A percentile compares a stretch with the other conserved stretches of the same genome.
Evolutionary conservation across 2,888 invertebrate species (phyloP).

Genomic region (Blomia tropicalis): DNA sequence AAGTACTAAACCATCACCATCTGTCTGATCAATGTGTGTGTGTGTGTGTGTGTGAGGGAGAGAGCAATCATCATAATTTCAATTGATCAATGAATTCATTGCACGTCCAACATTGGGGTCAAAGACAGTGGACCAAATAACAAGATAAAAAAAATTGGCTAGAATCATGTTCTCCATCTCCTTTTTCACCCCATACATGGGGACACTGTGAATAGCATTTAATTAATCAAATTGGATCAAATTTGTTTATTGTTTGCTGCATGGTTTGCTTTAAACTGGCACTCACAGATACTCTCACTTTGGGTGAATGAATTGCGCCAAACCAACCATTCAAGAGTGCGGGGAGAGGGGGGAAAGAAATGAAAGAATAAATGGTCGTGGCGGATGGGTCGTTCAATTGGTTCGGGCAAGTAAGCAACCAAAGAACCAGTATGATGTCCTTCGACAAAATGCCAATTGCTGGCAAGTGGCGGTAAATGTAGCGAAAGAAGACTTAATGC

Average conservation of each 20-base stretch:
- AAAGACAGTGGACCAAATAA: background rate
- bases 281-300: background rate
- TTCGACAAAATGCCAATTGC: too few species aligned
- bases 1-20: background rate
- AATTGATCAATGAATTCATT: background rate
- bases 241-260: conserved; percentile 15
- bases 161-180: too few species aligned
- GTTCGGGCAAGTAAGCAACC: too few species aligned
- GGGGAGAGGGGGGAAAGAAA: background rate
- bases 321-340: too few species aligned
- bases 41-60: too few species aligned
- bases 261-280: background rate
- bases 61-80: too few species aligned
- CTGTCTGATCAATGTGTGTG: background rate
- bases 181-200: background rate
- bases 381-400: too few species aligned
- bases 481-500: conserved; percentile 4
- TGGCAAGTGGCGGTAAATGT: conserved; percentile 14
- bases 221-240: conserved; percentile 20
- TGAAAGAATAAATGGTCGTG: background rate
- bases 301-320: too few species aligned
- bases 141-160: background rate
- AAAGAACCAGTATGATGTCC: too few species aligned
- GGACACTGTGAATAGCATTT: background rate
- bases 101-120: background rate